phyloP scores from a whole-genome alignment of 2,113 vertebrate species.

The Ginglymostoma cirratum region DNA sequence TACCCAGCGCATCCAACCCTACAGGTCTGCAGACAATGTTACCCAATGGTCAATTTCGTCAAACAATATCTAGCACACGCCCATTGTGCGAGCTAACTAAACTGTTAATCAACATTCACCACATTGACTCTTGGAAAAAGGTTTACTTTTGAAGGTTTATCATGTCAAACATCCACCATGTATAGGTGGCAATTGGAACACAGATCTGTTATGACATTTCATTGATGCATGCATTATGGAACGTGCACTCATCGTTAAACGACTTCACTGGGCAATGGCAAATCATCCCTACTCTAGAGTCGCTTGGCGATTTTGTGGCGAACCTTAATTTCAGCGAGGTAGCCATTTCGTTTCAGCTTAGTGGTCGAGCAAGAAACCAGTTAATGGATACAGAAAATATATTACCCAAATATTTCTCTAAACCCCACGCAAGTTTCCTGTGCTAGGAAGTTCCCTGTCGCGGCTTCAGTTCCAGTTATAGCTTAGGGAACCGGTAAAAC shows the following conservation, averaged over 20 bases:
- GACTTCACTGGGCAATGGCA: background rate
- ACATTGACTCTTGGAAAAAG: background rate
- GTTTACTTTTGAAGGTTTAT: background rate
- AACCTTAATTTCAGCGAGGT: background rate
- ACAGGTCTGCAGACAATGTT: background rate
- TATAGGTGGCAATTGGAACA: background rate
- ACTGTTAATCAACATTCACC: background rate
- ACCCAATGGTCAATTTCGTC: background rate
- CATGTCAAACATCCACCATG: background rate
- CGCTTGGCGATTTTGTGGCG: background rate
- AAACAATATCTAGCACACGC: background rate
- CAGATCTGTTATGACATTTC: background rate
- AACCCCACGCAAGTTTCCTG: constrained; percentile 28
- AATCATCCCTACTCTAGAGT: background rate
- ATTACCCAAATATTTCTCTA: constrained; percentile 16
- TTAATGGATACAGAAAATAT: background rate
- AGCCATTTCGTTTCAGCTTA: background rate
- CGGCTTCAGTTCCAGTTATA: background rate
- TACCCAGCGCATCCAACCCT: background rate
- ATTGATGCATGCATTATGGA: background rate
- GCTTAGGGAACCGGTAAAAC: constrained; percentile 10
- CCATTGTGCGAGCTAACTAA: background rate
- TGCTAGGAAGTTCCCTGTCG: constrained; percentile 33
- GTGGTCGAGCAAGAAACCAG: background rate
- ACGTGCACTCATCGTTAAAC: background rate